Evolutionary conservation across 2,888 invertebrate genomes (phyloP), one percentile per base, ranked within the genome.

Genomic region (Trichopoda pennipes): DNA sequence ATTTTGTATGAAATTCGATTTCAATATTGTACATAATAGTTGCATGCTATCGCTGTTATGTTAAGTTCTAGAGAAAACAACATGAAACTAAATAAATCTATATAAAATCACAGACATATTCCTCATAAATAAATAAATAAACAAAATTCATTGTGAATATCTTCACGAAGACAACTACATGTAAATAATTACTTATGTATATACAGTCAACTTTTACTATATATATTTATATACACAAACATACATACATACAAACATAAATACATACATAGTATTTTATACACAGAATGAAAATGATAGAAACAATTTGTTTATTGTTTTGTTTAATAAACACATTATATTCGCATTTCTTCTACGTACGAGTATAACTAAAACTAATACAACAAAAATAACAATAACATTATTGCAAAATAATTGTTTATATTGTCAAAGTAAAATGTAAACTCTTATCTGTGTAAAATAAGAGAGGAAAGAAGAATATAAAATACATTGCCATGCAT

Each of bases 361-460:
- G 8, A n/a, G 10, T 32, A 28, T 9, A 7, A 42, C 17, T 60
- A 53, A 28, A 68, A 35, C 28, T 51, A 72, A 32, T 21, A 58
- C 3, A 51, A 56, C 19, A 42, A 53, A 9, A 42, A 61, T 21
- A 55, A 51, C 49, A 74, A 69, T 53, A 74, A 58, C 49, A 60
- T 78, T 70, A 78, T 78, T 78, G 74, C 55, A 51, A 78, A 75
- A 78, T 75, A 74, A 82, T 82, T 82, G 78, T 82, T 82, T 68
- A 78, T 78, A 72, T 82, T 82, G 70, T 75, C 70, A 75, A 73
- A 75, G 70, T 66, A 74, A 79, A 78, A 64, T 74, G 58, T 63
- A 80, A 80, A 66, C 61, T 73, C 16, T 63, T 61, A 68, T 61
- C 32, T 16, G 16, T 38, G 32, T 14, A 17, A 58, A 64, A 32